These are phyloP conservation scores for Ganaspis sp. DNA, from an alignment of 1,140 invertebrate species.

Conservation along the genomic window DNA sequence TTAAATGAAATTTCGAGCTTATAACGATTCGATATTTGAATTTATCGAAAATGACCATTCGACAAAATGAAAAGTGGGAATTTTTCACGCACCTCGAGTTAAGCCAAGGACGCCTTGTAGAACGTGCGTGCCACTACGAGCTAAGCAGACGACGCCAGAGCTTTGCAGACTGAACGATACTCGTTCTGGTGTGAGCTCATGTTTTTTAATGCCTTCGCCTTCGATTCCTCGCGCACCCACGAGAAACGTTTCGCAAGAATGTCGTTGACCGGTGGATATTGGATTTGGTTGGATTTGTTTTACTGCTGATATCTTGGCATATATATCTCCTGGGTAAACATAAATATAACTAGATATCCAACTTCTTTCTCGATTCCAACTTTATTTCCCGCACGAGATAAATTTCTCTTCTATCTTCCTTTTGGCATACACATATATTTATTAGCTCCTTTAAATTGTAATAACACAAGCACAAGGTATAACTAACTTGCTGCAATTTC, in stretches of 20 bases:
- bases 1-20: too few species aligned
- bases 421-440: too few species aligned
- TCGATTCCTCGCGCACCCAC: neutral
- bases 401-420: neutral
- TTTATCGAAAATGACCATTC: too few species aligned
- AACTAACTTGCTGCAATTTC: neutral
- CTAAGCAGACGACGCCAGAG: neutral
- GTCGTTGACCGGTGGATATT: conserved; percentile 15
- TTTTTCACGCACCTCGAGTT: too few species aligned
- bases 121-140: conserved; percentile 8
- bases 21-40: too few species aligned
- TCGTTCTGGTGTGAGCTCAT: conserved; percentile 26
- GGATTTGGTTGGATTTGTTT: conserved; percentile 8
- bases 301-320: neutral
- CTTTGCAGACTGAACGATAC: conserved; percentile 4
- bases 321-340: conserved; percentile 38
- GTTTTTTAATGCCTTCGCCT: conserved; percentile 20
- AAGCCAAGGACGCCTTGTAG: conserved; percentile 20
- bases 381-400: neutral
- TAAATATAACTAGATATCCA: conserved; percentile 48
- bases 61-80: too few species aligned
- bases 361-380: conserved; percentile 36
- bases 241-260: conserved; percentile 16
- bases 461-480: neutral
- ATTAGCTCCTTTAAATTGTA: conserved; percentile 2